Evolutionary conservation across 2,888 invertebrate species (phyloP).

Genomic region (Diadegma fenestrale): DNA sequence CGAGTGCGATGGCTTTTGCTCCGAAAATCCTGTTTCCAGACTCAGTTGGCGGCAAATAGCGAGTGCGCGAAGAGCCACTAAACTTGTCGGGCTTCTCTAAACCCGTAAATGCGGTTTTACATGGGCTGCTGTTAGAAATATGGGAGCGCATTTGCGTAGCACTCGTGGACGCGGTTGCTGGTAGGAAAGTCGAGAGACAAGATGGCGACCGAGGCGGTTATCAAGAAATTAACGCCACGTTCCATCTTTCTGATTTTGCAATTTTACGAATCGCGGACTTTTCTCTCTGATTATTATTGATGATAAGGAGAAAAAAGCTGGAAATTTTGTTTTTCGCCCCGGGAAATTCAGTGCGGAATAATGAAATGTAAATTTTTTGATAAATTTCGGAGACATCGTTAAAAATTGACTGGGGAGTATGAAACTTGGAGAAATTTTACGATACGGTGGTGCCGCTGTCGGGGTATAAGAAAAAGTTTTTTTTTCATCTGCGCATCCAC

Average conservation of each 20-base stretch:
- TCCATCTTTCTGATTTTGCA: constrained; percentile 35
- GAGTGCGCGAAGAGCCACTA: constrained; percentile 43
- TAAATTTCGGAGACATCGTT: background rate
- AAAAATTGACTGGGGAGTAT: constrained; percentile 4
- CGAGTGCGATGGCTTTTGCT: constrained; percentile 1
- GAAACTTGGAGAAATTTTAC: constrained; percentile 50
- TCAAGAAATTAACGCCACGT: constrained; percentile 38
- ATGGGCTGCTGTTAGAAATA: background rate
- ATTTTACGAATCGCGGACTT: constrained; percentile 16
- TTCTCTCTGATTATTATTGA: constrained; percentile 4
- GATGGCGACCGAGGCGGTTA: constrained; percentile 54
- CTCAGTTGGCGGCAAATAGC: constrained; percentile 64
- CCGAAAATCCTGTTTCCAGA: constrained; percentile 10
- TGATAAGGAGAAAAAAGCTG: background rate
- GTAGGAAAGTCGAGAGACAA: constrained; percentile 10
- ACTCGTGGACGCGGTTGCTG: constrained; percentile 17
- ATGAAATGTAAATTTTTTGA: background rate
- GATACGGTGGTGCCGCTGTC: constrained; percentile 54
- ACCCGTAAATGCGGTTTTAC: background rate
- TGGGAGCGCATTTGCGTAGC: background rate
- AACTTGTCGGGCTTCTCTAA: background rate
- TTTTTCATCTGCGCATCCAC: constrained; percentile 70
- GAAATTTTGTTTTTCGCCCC: too few species aligned
- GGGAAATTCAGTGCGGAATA: too few species aligned
- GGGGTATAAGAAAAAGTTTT: constrained; percentile 47